phyloP scores from a whole-genome alignment of 2,888 invertebrate genomes.

The Orthosia gracilis region DNA sequence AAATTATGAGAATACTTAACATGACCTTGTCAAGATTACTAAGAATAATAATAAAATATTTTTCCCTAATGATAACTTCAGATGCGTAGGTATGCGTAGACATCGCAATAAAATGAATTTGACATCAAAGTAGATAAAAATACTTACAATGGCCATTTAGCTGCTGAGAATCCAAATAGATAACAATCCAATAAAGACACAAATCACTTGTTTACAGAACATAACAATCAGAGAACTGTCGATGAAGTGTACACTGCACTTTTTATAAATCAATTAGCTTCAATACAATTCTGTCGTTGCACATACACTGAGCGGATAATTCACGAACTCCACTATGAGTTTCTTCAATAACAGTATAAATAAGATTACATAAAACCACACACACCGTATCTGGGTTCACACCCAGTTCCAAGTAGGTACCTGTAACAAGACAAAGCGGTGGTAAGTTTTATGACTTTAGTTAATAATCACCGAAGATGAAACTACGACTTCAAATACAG shows the following conservation, averaged over 20 bases:
- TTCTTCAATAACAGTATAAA: conserved; percentile 81
- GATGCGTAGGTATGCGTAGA: neutral
- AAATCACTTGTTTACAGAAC: conserved; percentile 82
- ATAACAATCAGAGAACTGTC: conserved; percentile 78
- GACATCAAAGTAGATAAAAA: conserved; percentile 53
- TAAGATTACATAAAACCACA: conserved; percentile 90
- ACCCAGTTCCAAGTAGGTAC: conserved; percentile 89
- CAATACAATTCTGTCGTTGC: conserved; percentile 75
- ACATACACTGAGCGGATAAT: conserved; percentile 73
- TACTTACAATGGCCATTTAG: conserved; percentile 87
- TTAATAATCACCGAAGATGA: conserved; percentile 65
- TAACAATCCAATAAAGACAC: conserved; percentile 86
- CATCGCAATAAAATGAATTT: conserved; percentile 26
- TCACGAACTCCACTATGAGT: conserved; percentile 78
- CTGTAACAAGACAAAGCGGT: conserved; percentile 90
- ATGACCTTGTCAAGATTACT: conserved; percentile 2
- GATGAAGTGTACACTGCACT: conserved; percentile 81
- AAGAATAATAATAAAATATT: conserved; percentile 9
- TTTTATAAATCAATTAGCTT: conserved; percentile 76
- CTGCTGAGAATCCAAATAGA: conserved; percentile 80
- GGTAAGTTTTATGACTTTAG: conserved; percentile 79
- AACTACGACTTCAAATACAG: conserved; percentile 60
- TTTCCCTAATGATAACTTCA: conserved; percentile 2
- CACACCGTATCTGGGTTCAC: conserved; percentile 89
- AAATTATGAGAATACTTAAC: conserved; percentile 1